Evolutionary conservation across 1,140 invertebrate genomes (phyloP).

Genomic region (Stenopsyche tienmushanensis): DNA sequence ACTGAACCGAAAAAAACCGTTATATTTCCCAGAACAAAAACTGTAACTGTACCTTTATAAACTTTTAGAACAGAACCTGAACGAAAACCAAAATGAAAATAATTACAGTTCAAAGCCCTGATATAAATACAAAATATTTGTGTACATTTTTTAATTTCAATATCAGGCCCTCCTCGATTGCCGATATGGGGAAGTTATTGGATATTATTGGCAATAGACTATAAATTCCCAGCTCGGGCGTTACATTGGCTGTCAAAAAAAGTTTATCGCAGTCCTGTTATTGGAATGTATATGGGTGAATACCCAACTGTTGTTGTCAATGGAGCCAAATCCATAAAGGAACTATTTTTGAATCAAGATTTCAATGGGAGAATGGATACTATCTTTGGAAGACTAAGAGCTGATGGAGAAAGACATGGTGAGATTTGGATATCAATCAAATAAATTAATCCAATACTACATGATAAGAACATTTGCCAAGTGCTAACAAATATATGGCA

Average conservation of each 20-base stretch:
- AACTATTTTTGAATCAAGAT: slow-evolving; percentile 2
- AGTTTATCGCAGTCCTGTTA: slow-evolving; percentile 11
- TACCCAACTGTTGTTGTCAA: slow-evolving; percentile 7
- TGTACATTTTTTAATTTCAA: too few relatives aligned
- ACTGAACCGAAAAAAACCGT: too few relatives aligned
- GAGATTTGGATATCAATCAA: slow-evolving; percentile 21
- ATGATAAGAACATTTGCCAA: too few relatives aligned
- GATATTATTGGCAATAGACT: slow-evolving; percentile 18
- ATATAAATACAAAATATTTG: neutral
- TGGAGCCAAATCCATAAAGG: slow-evolving; percentile 11
- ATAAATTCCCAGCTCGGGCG: slow-evolving; percentile 18
- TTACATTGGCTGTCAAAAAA: slow-evolving; percentile 6
- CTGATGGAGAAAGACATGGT: slow-evolving; percentile 51
- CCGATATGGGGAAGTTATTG: slow-evolving; percentile 32
- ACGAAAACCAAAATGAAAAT: too few relatives aligned
- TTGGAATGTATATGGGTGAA: slow-evolving; percentile 21
- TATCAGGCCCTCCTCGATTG: slow-evolving; percentile 20
- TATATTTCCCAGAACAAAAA: too few relatives aligned
- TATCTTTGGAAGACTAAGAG: slow-evolving; percentile 45
- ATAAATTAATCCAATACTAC: neutral
- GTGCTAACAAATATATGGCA: too few relatives aligned
- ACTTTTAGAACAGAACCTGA: neutral
- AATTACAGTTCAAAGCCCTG: too few relatives aligned
- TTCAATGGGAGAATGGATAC: slow-evolving; percentile 36
- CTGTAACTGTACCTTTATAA: too few relatives aligned